phyloP scores from a whole-genome alignment of 2,888 invertebrate genomes.

The Alloplasta piceator region DNA sequence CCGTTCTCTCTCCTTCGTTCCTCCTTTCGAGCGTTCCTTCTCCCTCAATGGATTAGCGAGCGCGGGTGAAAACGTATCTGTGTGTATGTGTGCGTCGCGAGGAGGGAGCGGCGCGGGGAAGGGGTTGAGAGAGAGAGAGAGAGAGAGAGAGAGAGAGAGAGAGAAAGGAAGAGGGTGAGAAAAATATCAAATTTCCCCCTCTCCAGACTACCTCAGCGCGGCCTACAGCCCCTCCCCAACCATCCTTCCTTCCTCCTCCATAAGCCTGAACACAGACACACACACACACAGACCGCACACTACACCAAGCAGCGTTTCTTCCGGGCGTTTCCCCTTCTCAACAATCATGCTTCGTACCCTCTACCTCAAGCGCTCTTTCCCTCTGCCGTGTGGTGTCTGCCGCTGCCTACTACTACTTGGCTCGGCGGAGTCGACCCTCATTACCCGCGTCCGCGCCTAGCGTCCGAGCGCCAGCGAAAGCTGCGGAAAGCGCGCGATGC shows the following conservation, averaged over 20 bases:
- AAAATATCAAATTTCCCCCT: constrained; percentile 61
- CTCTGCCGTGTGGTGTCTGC: constrained; percentile 35
- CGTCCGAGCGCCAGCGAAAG: constrained; percentile 11
- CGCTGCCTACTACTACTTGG: constrained; percentile 13
- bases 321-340: constrained; percentile 63
- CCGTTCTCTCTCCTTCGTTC: constrained; percentile 29
- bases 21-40: constrained; percentile 14
- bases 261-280: constrained; percentile 52
- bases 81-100: neutral
- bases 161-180: constrained; percentile 55
- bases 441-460: constrained; percentile 53
- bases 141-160: neutral
- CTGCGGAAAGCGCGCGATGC: constrained; percentile 13
- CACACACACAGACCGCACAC: constrained; percentile 16
- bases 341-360: constrained; percentile 45
- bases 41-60: constrained; percentile 49
- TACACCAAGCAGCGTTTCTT: constrained; percentile 47
- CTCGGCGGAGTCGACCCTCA: constrained; percentile 61
- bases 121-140: neutral
- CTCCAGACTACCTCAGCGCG: constrained; percentile 29
- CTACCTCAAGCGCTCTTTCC: constrained; percentile 51
- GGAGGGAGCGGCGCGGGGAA: neutral
- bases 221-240: constrained; percentile 54
- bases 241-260: constrained; percentile 61
- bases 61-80: constrained; percentile 21